These are phyloP conservation scores for Nymphalis c-album DNA, from an alignment of 2,888 invertebrate genomes.

Conservation along the genomic window DNA sequence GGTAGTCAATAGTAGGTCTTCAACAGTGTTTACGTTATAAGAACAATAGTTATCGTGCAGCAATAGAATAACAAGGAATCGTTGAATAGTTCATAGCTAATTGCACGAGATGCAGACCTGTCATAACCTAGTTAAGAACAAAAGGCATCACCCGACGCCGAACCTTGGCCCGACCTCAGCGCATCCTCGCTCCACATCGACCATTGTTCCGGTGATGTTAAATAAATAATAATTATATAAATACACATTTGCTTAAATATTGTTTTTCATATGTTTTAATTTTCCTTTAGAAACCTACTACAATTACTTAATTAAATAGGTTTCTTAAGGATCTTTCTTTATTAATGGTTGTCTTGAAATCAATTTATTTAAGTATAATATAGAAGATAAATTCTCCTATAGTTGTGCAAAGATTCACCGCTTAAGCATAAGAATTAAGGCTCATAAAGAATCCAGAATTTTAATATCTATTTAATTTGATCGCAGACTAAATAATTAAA, in stretches of 20 bases:
- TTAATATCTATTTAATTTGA: too few relatives aligned
- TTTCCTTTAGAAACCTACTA: too few relatives aligned
- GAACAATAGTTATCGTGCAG: slow-evolving; percentile 32
- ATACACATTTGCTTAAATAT: slow-evolving; percentile 8
- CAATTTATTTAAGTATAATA: too few relatives aligned
- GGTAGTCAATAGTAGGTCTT: not conserved
- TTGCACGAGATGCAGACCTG: slow-evolving; percentile 42
- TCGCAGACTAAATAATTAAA: too few relatives aligned
- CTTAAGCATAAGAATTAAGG: too few relatives aligned
- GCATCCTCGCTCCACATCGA: slow-evolving; percentile 77
- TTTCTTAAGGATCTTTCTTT: too few relatives aligned
- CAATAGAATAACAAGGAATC: slow-evolving; percentile 26
- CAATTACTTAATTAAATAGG: too few relatives aligned
- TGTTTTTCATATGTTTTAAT: too few relatives aligned
- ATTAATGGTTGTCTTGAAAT: too few relatives aligned
- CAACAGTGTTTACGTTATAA: not conserved
- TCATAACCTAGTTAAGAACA: slow-evolving; percentile 57
- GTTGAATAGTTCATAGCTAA: slow-evolving; percentile 42
- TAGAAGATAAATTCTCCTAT: too few relatives aligned
- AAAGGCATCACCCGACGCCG: slow-evolving; percentile 60
- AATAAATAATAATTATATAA: slow-evolving; percentile 22
- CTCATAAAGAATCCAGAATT: too few relatives aligned
- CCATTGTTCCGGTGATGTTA: slow-evolving; percentile 45
- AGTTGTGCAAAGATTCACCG: too few relatives aligned
- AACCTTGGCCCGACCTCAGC: slow-evolving; percentile 77